phyloP scores from a whole-genome alignment of 1,140 invertebrate genomes.

The Drosophila ambigua region DNA sequence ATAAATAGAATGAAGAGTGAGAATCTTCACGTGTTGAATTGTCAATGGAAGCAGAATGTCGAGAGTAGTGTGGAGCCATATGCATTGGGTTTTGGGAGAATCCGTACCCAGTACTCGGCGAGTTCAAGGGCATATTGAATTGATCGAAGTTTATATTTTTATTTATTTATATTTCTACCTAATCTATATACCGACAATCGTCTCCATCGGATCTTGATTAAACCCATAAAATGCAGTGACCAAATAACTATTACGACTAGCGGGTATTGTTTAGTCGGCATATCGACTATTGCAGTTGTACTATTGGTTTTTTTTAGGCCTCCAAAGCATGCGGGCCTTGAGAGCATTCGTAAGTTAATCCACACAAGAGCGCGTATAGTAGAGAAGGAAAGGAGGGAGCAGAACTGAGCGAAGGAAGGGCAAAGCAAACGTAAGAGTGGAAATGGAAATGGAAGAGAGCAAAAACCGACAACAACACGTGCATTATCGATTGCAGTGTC shows the following conservation, averaged over 20 bases:
- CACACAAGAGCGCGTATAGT: constrained; percentile 4
- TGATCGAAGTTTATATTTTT: no score
- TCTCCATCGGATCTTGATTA: no score
- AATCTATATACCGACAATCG: no score
- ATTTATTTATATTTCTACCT: no score
- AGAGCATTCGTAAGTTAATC: constrained; percentile 45
- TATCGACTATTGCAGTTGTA: no score
- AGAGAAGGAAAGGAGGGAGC: not conserved
- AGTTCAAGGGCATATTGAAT: no score
- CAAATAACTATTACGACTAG: no score
- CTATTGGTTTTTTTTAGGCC: constrained; percentile 13
- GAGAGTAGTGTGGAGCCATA: not conserved
- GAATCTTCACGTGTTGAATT: constrained; percentile 18
- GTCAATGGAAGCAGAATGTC: constrained; percentile 26
- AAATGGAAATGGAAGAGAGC: constrained; percentile 2
- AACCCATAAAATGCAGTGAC: no score
- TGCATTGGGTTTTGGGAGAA: not conserved
- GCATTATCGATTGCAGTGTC: constrained; percentile 53
- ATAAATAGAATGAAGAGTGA: constrained; percentile 25
- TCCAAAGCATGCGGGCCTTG: constrained; percentile 3
- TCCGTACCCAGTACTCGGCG: not conserved
- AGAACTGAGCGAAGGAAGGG: not conserved
- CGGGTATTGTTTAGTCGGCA: no score
- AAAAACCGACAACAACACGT: constrained; percentile 41
- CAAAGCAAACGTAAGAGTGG: no score